A percentile compares a stretch with the other conserved stretches of the same genome.
Evolutionary conservation across 2,888 invertebrate species (phyloP).

Genomic region (Argyra leucocephala): DNA sequence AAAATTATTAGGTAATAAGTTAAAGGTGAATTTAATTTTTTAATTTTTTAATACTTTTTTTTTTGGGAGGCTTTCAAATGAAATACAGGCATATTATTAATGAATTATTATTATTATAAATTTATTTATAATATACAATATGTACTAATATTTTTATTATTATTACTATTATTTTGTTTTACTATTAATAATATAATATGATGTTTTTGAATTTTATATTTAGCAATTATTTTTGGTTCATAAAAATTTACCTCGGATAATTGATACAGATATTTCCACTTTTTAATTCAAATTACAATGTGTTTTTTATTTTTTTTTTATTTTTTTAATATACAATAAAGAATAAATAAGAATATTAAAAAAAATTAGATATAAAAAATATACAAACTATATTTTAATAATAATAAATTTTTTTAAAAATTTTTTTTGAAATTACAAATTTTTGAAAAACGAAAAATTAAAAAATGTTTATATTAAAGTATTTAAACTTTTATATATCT

Average conservation of each 20-base stretch:
- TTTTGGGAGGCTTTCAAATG: too few relatives aligned
- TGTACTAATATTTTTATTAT: too few relatives aligned
- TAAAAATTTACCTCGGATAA: constrained; percentile 10
- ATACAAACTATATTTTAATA: constrained; percentile 1
- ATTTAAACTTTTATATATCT: too few relatives aligned
- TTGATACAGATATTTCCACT: constrained; percentile 11
- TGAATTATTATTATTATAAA: too few relatives aligned
- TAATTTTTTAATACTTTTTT: too few relatives aligned
- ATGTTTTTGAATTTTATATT: background rate
- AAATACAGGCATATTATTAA: too few relatives aligned
- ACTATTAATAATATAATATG: too few relatives aligned
- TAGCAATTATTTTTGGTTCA: constrained; percentile 4
- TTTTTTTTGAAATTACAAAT: background rate
- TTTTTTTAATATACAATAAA: constrained; percentile 3
- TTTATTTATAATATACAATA: too few relatives aligned
- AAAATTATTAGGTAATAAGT: too few relatives aligned
- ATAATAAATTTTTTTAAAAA: background rate
- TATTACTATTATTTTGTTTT: too few relatives aligned
- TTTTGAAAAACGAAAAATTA: background rate
- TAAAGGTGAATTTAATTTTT: too few relatives aligned
- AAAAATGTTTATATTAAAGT: background rate
- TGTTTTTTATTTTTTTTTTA: background rate
- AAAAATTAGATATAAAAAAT: constrained; percentile 5
- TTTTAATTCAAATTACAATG: constrained; percentile 4
- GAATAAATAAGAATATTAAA: background rate